Conservation (phyloP, 1,140 invertebrate genomes). For the Pollicipes pollicipes region DNA sequence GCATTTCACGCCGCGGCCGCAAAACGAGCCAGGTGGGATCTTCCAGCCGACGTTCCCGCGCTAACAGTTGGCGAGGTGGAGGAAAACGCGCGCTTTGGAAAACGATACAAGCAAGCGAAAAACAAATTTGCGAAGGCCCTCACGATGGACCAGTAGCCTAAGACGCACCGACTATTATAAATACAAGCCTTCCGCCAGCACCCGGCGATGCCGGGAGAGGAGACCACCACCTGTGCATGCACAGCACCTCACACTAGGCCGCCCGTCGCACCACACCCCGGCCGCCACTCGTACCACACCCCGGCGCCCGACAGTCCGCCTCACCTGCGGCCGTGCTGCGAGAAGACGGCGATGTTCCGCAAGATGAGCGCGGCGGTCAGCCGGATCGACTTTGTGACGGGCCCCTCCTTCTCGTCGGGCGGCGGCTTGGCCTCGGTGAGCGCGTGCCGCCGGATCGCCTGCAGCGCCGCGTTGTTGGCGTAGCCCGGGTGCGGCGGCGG, state of each 20-base stretch:
- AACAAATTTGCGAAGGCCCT: too few relatives aligned
- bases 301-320: constrained; percentile 16
- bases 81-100: neutral
- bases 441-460: constrained; percentile 84
- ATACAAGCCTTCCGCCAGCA: neutral
- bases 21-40: neutral
- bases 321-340: constrained; percentile 74
- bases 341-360: constrained; percentile 89
- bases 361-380: constrained; percentile 88
- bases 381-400: constrained; percentile 95
- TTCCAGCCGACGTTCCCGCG: neutral
- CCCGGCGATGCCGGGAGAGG: too few relatives aligned
- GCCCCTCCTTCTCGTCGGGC: constrained; percentile 91
- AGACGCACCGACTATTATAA: too few relatives aligned
- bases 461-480: constrained; percentile 66
- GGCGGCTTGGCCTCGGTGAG: constrained; percentile 60
- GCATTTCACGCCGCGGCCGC: neutral
- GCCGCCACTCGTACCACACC: neutral
- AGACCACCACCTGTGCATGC: too few relatives aligned
- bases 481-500: constrained; percentile 38
- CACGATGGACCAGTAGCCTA: too few relatives aligned
- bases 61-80: neutral
- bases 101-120: neutral
- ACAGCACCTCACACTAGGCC: too few relatives aligned
- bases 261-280: too few relatives aligned